Evolutionary conservation across 2,888 invertebrate species (phyloP).

Genomic region (Heliconius cydno): DNA sequence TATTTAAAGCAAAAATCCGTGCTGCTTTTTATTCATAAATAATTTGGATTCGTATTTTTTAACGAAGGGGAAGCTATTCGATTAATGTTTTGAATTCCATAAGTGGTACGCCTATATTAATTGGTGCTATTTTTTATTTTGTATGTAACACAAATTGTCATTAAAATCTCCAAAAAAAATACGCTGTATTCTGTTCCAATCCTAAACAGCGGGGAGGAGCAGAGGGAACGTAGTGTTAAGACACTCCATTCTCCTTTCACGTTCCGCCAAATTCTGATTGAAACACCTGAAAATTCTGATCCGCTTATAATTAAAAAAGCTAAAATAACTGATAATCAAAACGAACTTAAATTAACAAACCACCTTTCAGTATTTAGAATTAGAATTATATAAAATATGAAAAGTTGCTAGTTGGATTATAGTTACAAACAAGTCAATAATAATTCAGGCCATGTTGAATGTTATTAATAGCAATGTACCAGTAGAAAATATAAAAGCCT

Average conservation of each 20-base stretch:
- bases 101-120: background rate
- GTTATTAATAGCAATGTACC: conserved; percentile 26
- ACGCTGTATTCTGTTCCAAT: background rate
- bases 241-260: too few relatives aligned
- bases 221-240: too few relatives aligned
- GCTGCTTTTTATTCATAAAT: background rate
- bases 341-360: background rate
- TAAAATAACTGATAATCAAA: background rate
- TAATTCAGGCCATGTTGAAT: conserved; percentile 12
- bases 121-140: background rate
- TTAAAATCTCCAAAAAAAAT: background rate
- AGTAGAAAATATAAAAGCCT: conserved; percentile 22
- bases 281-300: too few relatives aligned
- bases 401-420: background rate
- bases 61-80: conserved; percentile 6
- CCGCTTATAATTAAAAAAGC: background rate
- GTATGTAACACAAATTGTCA: background rate
- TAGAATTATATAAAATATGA: background rate
- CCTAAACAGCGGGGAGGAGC: too few relatives aligned
- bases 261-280: too few relatives aligned
- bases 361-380: background rate
- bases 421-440: conserved; percentile 7
- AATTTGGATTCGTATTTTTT: background rate
- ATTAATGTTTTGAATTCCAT: conserved; percentile 4
- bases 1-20: background rate